A percentile compares a stretch with the other conserved stretches of the same genome.
These are phyloP conservation scores for Enteromius fasciolatus DNA, from an alignment of 2,797 vertebrate species.

Conservation along the genomic window DNA sequence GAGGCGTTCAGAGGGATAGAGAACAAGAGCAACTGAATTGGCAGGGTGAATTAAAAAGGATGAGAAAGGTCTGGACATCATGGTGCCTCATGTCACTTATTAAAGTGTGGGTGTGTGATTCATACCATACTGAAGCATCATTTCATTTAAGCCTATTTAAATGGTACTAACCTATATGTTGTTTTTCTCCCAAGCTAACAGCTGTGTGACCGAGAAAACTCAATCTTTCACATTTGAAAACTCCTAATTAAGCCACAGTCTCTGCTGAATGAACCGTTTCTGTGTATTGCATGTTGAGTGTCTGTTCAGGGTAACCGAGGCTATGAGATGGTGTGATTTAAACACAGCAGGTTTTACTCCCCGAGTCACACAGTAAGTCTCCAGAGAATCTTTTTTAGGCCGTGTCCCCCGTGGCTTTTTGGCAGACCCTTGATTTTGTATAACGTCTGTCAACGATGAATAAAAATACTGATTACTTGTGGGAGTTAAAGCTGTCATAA, in stretches of 20 bases:
- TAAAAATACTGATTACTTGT: constrained; percentile 42
- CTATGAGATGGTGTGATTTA: constrained; percentile 14
- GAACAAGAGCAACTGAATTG: constrained; percentile 19
- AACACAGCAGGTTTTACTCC: constrained; percentile 17
- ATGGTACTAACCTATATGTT: neutral
- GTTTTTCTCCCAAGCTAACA: neutral
- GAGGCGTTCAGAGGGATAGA: neutral
- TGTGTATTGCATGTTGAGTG: neutral
- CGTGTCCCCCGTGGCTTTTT: constrained; percentile 33
- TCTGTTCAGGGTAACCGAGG: neutral
- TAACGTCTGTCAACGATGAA: constrained; percentile 47
- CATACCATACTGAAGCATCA: neutral
- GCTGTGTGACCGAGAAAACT: neutral
- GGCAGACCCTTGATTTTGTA: constrained; percentile 43
- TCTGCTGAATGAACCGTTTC: neutral
- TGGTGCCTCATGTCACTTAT: neutral
- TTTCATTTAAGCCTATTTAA: constrained; percentile 32
- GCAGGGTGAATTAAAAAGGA: constrained; percentile 19
- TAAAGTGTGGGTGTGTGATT: constrained; percentile 4
- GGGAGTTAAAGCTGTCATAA: constrained; percentile 39
- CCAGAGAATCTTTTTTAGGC: constrained; percentile 39
- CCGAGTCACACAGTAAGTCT: neutral
- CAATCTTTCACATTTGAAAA: neutral
- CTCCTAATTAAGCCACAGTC: too few species aligned
- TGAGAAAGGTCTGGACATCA: constrained; percentile 17